Conservation (phyloP, 2,113 vertebrate species). For the Anser cygnoides region DNA sequence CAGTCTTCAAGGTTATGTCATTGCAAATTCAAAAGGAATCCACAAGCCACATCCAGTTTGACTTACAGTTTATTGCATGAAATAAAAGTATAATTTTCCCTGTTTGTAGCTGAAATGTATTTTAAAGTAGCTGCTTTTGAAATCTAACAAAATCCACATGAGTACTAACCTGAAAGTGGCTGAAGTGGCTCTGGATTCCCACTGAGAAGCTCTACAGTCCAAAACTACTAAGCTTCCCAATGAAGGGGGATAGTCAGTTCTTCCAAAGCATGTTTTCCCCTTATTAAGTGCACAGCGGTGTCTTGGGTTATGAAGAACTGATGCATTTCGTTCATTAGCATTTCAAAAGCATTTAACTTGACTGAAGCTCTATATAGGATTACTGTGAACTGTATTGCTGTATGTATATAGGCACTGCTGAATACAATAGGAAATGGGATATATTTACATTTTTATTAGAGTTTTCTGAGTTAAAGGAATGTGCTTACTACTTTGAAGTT, state of each 20-base stretch:
- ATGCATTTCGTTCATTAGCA: neutral
- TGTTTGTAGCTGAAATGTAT: neutral
- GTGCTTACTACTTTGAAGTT: constrained; percentile 18
- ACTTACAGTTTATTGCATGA: neutral
- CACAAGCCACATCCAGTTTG: neutral
- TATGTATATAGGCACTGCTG: neutral
- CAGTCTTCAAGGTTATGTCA: neutral
- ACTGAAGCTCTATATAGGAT: neutral
- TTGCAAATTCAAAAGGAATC: neutral
- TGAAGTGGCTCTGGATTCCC: neutral
- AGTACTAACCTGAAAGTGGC: neutral
- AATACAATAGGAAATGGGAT: constrained; percentile 33
- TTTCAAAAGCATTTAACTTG: constrained; percentile 51
- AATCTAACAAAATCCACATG: neutral
- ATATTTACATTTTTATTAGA: constrained; percentile 40
- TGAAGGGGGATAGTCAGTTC: neutral
- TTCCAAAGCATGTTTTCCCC: neutral
- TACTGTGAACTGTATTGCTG: neutral
- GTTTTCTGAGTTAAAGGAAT: constrained; percentile 19
- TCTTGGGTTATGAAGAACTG: neutral
- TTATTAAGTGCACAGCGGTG: neutral
- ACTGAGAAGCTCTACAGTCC: neutral
- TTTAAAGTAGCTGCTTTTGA: constrained; percentile 5
- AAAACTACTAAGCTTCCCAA: neutral
- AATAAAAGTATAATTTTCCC: neutral